phyloP scores from a whole-genome alignment of 2,888 invertebrate genomes.

The Coremacera marginata region DNA sequence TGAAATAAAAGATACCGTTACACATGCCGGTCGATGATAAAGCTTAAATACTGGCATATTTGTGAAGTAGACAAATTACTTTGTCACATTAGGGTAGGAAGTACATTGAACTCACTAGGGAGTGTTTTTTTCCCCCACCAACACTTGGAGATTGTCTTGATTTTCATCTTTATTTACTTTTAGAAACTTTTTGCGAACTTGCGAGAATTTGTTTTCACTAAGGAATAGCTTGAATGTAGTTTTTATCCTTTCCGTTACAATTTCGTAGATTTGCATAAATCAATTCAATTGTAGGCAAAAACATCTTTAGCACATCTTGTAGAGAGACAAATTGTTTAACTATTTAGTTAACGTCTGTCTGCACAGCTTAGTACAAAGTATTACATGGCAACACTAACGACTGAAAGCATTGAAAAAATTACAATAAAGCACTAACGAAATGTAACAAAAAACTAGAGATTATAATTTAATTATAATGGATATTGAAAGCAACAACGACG shows the following conservation, averaged over 20 bases:
- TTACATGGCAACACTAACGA: neutral
- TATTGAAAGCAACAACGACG: neutral
- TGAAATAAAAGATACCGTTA: neutral
- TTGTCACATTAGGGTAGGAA: neutral
- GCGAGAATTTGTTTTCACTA: no score
- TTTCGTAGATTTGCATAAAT: no score
- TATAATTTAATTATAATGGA: slow-evolving; percentile 30
- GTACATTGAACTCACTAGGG: no score
- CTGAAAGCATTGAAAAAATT: neutral
- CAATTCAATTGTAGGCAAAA: no score
- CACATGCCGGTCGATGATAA: slow-evolving; percentile 8
- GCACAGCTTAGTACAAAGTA: neutral
- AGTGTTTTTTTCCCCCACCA: no score
- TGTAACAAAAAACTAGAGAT: neutral
- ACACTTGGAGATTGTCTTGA: no score
- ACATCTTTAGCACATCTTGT: no score
- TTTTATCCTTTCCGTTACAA: no score
- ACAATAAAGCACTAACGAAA: neutral
- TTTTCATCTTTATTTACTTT: no score
- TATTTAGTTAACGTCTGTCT: neutral
- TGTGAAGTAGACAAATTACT: neutral
- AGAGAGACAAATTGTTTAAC: neutral
- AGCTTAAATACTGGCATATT: neutral
- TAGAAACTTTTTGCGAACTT: no score
- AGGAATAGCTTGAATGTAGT: no score